Conservation (phyloP, 1,140 invertebrate genomes). For the Bathynomus jamesi region DNA sequence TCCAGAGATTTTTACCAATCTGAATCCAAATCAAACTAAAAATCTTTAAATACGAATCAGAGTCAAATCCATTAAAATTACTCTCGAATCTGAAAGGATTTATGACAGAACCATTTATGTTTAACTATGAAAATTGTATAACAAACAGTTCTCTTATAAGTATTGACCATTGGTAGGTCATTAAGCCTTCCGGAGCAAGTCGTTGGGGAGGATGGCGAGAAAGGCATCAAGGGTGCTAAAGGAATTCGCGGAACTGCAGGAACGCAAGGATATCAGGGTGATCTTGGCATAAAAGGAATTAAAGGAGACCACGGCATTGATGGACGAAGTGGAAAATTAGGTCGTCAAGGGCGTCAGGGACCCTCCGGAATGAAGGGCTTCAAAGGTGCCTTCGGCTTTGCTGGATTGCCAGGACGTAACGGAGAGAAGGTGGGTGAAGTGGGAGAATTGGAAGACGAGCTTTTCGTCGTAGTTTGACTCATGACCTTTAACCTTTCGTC, state of each 20-base stretch:
- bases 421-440: slow-evolving; percentile 15
- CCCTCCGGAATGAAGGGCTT: slow-evolving; percentile 15
- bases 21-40: too few species aligned
- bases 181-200: neutral
- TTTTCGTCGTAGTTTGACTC: too few species aligned
- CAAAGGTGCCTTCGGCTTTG: slow-evolving; percentile 13
- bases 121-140: too few species aligned
- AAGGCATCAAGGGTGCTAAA: neutral
- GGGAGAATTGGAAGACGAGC: too few species aligned
- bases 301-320: slow-evolving; percentile 7
- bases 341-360: neutral
- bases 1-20: too few species aligned
- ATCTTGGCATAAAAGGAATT: neutral
- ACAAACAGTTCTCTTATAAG: too few species aligned
- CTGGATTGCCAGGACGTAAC: slow-evolving; percentile 2
- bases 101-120: too few species aligned
- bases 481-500: too few species aligned
- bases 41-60: too few species aligned
- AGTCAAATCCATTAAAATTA: too few species aligned
- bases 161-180: too few species aligned
- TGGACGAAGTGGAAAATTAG: slow-evolving; percentile 6
- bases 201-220: neutral
- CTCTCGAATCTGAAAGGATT: too few species aligned
- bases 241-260: neutral
- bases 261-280: slow-evolving; percentile 3